Evolutionary conservation across 2,113 vertebrate genomes (phyloP).

Genomic region (Verasper variegatus): DNA sequence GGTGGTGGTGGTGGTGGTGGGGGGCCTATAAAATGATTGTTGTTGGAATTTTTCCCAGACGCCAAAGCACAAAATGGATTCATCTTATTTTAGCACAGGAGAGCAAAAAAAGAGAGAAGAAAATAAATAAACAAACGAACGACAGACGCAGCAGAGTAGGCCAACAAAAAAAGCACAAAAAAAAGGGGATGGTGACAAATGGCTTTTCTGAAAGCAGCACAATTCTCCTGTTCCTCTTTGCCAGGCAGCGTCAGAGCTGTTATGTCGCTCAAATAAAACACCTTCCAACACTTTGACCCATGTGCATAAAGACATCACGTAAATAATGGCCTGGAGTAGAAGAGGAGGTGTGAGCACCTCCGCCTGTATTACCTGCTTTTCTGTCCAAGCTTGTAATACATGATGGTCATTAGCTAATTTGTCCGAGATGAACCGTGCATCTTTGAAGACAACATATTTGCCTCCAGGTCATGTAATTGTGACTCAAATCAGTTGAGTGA

Average conservation of each 20-base stretch:
- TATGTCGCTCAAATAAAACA: conserved; percentile 65
- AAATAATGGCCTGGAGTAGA: conserved; percentile 32
- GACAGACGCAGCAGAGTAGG: conserved; percentile 44
- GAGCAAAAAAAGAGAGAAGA: conserved; percentile 12
- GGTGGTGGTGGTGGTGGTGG: conserved; percentile 49
- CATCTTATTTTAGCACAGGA: conserved; percentile 55
- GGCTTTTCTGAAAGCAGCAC: conserved; percentile 53
- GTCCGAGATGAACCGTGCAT: conserved; percentile 21
- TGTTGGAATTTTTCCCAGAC: conserved; percentile 65
- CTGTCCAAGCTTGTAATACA: conserved; percentile 3
- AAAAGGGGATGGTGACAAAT: conserved; percentile 54
- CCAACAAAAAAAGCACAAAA: conserved; percentile 20
- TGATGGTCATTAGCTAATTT: conserved; percentile 30
- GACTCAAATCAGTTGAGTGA: conserved; percentile 48
- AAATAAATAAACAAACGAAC: conserved; percentile 33
- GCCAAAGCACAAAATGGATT: conserved; percentile 66
- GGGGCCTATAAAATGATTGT: conserved; percentile 62
- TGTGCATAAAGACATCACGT: conserved; percentile 53
- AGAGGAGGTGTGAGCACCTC: conserved; percentile 19
- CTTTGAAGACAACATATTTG: conserved; percentile 30
- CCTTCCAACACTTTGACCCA: conserved; percentile 52
- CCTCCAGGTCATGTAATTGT: conserved; percentile 44
- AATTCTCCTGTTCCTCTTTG: conserved; percentile 56
- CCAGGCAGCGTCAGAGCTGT: conserved; percentile 44
- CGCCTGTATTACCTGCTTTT: neutral